These are phyloP conservation scores for Pelecanoides urinatrix DNA, from an alignment of 2,113 vertebrate genomes.

Conservation along the genomic window DNA sequence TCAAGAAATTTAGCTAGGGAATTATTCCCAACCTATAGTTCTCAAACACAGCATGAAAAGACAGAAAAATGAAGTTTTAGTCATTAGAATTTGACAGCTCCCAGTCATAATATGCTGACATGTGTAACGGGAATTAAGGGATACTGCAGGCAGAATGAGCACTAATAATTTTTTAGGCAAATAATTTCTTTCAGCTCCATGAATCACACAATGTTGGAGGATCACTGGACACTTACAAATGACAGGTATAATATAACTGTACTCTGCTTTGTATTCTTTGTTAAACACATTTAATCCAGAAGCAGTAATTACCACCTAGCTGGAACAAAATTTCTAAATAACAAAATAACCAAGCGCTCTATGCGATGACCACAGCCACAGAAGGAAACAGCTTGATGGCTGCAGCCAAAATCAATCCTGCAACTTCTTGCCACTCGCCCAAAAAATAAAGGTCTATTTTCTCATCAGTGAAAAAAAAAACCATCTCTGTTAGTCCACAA, in stretches of 20 bases:
- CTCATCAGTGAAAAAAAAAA: neutral
- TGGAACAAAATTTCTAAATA: neutral
- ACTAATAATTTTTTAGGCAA: constrained; percentile 64
- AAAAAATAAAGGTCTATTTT: neutral
- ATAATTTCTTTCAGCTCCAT: constrained; percentile 61
- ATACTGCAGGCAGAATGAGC: constrained; percentile 44
- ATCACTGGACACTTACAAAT: constrained; percentile 61
- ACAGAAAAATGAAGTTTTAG: constrained; percentile 71
- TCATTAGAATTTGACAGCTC: constrained; percentile 74
- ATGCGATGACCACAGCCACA: neutral
- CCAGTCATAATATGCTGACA: constrained; percentile 76
- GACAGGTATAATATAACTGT: constrained; percentile 23
- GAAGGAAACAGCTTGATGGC: neutral
- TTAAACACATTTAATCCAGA: constrained; percentile 38
- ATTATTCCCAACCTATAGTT: constrained; percentile 66
- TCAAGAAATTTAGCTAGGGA: constrained; percentile 45
- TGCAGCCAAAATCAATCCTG: neutral
- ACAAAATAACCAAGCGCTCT: neutral
- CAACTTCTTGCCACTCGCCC: neutral
- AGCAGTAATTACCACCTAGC: constrained; percentile 24
- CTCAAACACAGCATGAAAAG: constrained; percentile 68
- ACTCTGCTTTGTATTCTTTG: constrained; percentile 16
- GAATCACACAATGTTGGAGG: constrained; percentile 2
- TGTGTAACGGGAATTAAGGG: constrained; percentile 69
- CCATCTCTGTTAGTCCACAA: neutral